Evolutionary conservation across 37 sponge, comb jelly and placozoan genomes (phyloP).

Genomic region (Haliclona indistincta): DNA sequence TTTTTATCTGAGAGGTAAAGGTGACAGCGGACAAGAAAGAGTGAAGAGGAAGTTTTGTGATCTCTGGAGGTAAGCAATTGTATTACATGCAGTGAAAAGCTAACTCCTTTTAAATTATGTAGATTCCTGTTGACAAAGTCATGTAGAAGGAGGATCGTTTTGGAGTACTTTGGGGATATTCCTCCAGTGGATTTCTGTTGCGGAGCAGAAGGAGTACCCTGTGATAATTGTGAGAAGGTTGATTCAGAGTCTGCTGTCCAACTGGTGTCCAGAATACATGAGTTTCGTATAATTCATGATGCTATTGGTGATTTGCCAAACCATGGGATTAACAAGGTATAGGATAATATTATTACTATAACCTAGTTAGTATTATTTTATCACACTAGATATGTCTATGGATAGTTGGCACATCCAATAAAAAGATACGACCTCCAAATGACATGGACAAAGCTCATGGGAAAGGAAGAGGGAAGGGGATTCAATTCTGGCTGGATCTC

Average conservation of each 20-base stretch:
- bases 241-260: not conserved
- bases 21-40: not conserved
- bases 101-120: too few relatives aligned
- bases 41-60: not conserved
- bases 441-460: not conserved
- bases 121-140: constrained; percentile 12
- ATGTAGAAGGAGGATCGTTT: constrained; percentile 1
- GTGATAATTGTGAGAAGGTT: constrained; percentile 2
- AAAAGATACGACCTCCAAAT: constrained; percentile 5
- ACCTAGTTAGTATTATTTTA: not conserved
- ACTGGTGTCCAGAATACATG: not conserved
- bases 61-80: not conserved
- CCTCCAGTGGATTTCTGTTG: not conserved
- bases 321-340: constrained; percentile 8
- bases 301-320: constrained; percentile 9
- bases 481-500: not conserved
- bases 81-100: too few relatives aligned
- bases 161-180: constrained; percentile 1
- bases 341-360: not conserved
- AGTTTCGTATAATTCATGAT: constrained; percentile 1
- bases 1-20: constrained; percentile 11
- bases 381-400: not conserved
- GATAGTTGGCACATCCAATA: not conserved
- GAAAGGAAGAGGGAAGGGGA: constrained; percentile 1
- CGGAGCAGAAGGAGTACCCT: not conserved